Evolutionary conservation across 2,888 invertebrate genomes (phyloP).

Genomic region (Pyrgus malvae): DNA sequence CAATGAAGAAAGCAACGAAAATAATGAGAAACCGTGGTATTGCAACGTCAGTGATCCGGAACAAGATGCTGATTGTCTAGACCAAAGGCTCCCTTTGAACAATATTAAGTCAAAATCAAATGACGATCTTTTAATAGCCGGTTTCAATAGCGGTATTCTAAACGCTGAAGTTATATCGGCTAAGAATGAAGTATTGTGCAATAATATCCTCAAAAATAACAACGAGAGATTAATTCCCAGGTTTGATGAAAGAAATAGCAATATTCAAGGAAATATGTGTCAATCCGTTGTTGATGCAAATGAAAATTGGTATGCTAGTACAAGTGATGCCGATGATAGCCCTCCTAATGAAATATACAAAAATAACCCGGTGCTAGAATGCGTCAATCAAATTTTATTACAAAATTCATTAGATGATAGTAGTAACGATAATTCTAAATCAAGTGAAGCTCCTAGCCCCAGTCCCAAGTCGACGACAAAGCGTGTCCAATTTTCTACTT

Average conservation of each 20-base stretch:
- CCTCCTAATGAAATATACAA: slow-evolving; percentile 86
- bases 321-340: slow-evolving; percentile 89
- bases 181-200: slow-evolving; percentile 71
- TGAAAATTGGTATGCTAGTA: slow-evolving; percentile 91
- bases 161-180: slow-evolving; percentile 65
- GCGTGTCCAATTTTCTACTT: slow-evolving; percentile 84
- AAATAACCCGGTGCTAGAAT: slow-evolving; percentile 92
- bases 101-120: slow-evolving; percentile 63
- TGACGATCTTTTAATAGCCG: slow-evolving; percentile 58
- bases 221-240: slow-evolving; percentile 54
- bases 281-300: slow-evolving; percentile 72
- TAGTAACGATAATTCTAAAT: slow-evolving; percentile 74
- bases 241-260: slow-evolving; percentile 64
- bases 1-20: slow-evolving; percentile 65
- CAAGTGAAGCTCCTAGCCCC: slow-evolving; percentile 73
- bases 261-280: slow-evolving; percentile 52
- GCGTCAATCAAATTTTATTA: slow-evolving; percentile 91
- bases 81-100: slow-evolving; percentile 56
- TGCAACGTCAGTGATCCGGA: slow-evolving; percentile 78
- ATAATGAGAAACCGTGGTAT: slow-evolving; percentile 76
- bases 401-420: slow-evolving; percentile 86
- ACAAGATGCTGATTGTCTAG: slow-evolving; percentile 67
- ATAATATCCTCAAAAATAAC: slow-evolving; percentile 56
- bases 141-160: slow-evolving; percentile 54
- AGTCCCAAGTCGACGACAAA: slow-evolving; percentile 77